Conservation (phyloP, 2,797 vertebrate genomes). For the Acipenser oxyrinchus region DNA sequence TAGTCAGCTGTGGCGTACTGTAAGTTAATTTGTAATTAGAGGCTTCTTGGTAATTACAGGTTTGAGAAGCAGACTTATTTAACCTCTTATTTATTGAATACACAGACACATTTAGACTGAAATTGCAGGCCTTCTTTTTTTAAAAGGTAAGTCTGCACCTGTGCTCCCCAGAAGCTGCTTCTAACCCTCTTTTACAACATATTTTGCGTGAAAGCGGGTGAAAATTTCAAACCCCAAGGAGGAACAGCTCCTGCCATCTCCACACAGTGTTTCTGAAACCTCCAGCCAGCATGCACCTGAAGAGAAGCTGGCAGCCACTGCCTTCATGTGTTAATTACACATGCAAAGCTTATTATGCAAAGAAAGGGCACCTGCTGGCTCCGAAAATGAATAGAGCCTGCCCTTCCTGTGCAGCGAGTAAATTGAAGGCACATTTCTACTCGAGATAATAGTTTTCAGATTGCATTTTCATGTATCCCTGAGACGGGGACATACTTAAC, state of each 20-base stretch:
- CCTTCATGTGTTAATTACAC: slow-evolving; percentile 91
- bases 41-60: slow-evolving; percentile 66
- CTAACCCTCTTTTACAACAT: slow-evolving; percentile 30
- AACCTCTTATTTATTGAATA: slow-evolving; percentile 33
- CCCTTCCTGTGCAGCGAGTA: slow-evolving; percentile 59
- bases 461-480: slow-evolving; percentile 56
- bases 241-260: slow-evolving; percentile 38
- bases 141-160: slow-evolving; percentile 29
- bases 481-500: slow-evolving; percentile 62
- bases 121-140: no score
- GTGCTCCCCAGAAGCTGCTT: slow-evolving; percentile 34
- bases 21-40: slow-evolving; percentile 72
- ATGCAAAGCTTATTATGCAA: slow-evolving; percentile 84
- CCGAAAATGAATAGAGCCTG: slow-evolving; percentile 78
- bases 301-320: slow-evolving; percentile 52
- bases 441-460: slow-evolving; percentile 71
- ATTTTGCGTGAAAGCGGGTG: slow-evolving; percentile 46
- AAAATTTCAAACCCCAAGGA: slow-evolving; percentile 33
- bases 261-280: slow-evolving; percentile 46
- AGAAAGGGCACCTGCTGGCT: slow-evolving; percentile 87
- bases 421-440: slow-evolving; percentile 62
- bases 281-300: slow-evolving; percentile 58
- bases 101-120: slow-evolving; percentile 29
- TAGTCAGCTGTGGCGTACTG: slow-evolving; percentile 57
- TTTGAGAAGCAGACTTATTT: slow-evolving; percentile 44